Conservation (phyloP, 2,888 invertebrate genomes). For the Druceiella hillmani region DNA sequence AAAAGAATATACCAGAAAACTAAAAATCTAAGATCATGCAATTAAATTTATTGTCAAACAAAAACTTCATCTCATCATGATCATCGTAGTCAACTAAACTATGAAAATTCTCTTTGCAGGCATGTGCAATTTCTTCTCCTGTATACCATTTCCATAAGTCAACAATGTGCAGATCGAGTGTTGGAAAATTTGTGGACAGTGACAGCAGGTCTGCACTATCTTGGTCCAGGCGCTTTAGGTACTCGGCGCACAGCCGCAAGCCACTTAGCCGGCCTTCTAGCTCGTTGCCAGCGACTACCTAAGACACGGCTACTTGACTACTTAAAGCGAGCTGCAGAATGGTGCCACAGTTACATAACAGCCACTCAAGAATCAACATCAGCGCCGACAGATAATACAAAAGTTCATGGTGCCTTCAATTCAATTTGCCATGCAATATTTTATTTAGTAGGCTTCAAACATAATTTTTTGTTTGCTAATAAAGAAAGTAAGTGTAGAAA, state of each 20-base stretch:
- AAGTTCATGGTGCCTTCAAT: slow-evolving; percentile 84
- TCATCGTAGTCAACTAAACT: too few species aligned
- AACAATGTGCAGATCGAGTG: slow-evolving; percentile 40
- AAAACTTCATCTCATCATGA: too few species aligned
- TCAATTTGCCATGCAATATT: slow-evolving; percentile 89
- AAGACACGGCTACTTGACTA: slow-evolving; percentile 38
- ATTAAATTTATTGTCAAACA: background rate
- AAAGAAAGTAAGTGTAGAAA: slow-evolving; percentile 62
- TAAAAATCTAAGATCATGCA: background rate
- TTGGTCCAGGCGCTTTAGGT: slow-evolving; percentile 37
- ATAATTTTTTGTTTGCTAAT: slow-evolving; percentile 71
- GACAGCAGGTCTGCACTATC: slow-evolving; percentile 36
- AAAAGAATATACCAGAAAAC: background rate
- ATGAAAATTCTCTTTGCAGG: slow-evolving; percentile 31
- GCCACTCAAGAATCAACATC: slow-evolving; percentile 52
- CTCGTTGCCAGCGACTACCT: slow-evolving; percentile 40
- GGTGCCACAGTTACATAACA: slow-evolving; percentile 81
- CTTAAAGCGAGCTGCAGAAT: slow-evolving; percentile 66
- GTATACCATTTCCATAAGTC: slow-evolving; percentile 45
- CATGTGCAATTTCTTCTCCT: slow-evolving; percentile 46
- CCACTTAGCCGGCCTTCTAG: slow-evolving; percentile 42
- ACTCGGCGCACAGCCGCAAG: slow-evolving; percentile 40
- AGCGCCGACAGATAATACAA: slow-evolving; percentile 33
- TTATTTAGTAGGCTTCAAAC: slow-evolving; percentile 86
- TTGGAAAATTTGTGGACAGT: slow-evolving; percentile 39